Conservation (phyloP, 2,888 invertebrate species). For the Auanema freiburgensis region DNA sequence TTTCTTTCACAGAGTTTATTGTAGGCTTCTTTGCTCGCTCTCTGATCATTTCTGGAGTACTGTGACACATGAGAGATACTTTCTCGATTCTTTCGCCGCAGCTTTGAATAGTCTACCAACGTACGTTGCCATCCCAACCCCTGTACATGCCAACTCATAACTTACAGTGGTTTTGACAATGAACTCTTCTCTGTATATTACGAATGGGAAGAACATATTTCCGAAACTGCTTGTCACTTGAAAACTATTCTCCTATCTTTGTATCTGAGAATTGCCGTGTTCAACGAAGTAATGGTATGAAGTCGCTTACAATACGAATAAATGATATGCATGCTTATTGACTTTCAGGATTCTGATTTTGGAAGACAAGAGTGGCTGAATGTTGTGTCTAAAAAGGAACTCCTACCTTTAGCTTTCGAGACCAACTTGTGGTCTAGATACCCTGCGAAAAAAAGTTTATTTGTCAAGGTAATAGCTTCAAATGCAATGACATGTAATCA, state of each 20-base stretch:
- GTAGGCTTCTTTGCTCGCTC: constrained; percentile 2
- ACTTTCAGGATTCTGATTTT: constrained; percentile 10
- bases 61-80: constrained; percentile 3
- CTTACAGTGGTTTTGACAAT: constrained; percentile 9
- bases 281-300: background rate
- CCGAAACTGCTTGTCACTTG: background rate
- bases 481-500: too few species aligned
- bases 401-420: constrained; percentile 8
- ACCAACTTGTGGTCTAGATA: constrained; percentile 13
- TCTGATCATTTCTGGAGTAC: constrained; percentile 17
- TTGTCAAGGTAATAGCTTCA: constrained; percentile 8
- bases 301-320: too few species aligned
- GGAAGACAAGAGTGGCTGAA: constrained; percentile 7
- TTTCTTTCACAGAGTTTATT: background rate
- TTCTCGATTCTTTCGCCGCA: constrained; percentile 17
- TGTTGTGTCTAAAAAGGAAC: background rate
- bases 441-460: constrained; percentile 10
- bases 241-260: background rate
- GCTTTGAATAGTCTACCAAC: constrained; percentile 14
- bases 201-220: constrained; percentile 1
- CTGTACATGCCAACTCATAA: background rate
- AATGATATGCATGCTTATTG: too few species aligned
- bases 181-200: background rate
- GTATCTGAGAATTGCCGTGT: background rate
- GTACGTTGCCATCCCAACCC: constrained; percentile 1